These are phyloP conservation scores for Sylvietta virens DNA, from an alignment of 2,113 vertebrate species.

Conservation along the genomic window DNA sequence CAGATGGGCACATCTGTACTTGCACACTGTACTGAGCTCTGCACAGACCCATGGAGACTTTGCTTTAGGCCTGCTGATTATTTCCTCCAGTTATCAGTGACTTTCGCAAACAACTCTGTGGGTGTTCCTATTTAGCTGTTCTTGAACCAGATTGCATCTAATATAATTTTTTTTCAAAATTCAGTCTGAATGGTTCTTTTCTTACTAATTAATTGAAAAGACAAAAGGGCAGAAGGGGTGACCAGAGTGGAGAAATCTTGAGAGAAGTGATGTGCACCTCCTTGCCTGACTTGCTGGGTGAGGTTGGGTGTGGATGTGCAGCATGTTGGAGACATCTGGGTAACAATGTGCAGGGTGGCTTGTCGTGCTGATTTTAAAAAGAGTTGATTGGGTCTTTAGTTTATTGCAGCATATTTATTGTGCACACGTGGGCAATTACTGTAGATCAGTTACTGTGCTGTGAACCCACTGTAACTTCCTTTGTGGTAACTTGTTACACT, in stretches of 20 bases:
- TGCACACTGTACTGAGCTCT: not conserved
- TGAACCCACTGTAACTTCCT: not conserved
- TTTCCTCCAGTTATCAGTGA: not conserved
- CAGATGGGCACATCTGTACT: not conserved
- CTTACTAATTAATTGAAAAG: not conserved
- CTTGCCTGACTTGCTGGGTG: not conserved
- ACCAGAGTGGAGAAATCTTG: not conserved
- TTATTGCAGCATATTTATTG: not conserved
- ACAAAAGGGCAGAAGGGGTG: not conserved
- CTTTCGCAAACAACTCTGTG: accelerated
- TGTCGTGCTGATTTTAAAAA: not conserved
- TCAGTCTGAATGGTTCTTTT: not conserved
- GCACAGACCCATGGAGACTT: not conserved
- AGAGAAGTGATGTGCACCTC: not conserved
- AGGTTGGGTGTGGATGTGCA: not conserved
- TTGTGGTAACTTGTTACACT: not conserved
- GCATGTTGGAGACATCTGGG: accelerated
- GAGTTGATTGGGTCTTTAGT: not conserved
- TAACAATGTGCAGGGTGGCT: not conserved
- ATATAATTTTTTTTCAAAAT: not conserved
- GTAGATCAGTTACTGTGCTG: not conserved
- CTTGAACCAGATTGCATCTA: not conserved
- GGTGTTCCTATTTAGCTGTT: not conserved
- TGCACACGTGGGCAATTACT: not conserved
- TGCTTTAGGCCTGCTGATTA: not conserved